Percentiles rank a stretch among this genome's conserved stretches.
phyloP scores from a whole-genome alignment of 2,888 invertebrate species.

The Andrena dorsata region DNA sequence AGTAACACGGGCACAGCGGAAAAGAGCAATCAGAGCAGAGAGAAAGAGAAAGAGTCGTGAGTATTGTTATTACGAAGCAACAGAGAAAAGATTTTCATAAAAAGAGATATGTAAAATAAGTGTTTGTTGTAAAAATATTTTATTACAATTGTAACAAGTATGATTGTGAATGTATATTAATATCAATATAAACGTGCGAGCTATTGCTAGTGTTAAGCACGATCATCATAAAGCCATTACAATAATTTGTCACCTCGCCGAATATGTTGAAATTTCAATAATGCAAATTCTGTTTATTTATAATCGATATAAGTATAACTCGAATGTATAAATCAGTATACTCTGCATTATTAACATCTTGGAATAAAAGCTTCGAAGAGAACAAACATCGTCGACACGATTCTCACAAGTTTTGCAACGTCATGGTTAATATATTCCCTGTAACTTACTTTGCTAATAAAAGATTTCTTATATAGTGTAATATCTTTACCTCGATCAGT shows the following conservation, averaged over 20 bases:
- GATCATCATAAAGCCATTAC: too few relatives aligned
- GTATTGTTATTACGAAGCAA: background rate
- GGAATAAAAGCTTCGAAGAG: slow-evolving; percentile 3
- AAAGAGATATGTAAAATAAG: background rate
- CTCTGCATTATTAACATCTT: background rate
- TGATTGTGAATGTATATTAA: background rate
- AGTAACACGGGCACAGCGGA: background rate
- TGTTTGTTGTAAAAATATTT: background rate
- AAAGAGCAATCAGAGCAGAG: background rate
- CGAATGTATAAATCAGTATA: slow-evolving; percentile 23
- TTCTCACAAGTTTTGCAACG: background rate
- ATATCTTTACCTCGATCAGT: background rate
- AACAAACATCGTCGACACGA: slow-evolving; percentile 10
- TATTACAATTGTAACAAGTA: background rate
- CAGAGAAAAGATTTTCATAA: background rate
- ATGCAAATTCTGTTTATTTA: slow-evolving; percentile 13
- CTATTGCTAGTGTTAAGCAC: background rate
- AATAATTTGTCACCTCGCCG: too few relatives aligned
- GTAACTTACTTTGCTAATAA: background rate
- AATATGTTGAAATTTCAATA: background rate
- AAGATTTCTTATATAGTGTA: background rate
- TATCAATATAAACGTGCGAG: background rate
- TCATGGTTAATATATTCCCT: background rate
- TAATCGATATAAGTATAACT: slow-evolving; percentile 19
- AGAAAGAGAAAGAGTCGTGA: slow-evolving; percentile 29